Evolutionary conservation across 2,888 invertebrate species (phyloP).

Genomic region (Agrochola circellaris): DNA sequence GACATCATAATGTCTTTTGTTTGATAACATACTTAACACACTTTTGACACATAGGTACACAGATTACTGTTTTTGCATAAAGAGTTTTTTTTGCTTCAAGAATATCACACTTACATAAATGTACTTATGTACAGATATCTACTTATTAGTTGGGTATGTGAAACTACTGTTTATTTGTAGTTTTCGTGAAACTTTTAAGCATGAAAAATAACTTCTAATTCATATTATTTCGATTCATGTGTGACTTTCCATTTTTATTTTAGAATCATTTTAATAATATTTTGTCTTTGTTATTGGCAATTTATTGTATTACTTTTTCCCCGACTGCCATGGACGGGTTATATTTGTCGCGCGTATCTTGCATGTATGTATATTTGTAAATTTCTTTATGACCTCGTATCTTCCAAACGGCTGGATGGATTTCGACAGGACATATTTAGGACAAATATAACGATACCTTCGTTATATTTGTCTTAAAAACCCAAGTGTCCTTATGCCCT

Average conservation of each 20-base stretch:
- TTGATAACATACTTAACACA: slow-evolving; percentile 36
- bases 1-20: slow-evolving; percentile 40
- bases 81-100: neutral
- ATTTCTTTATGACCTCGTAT: too few relatives aligned
- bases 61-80: slow-evolving; percentile 20
- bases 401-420: too few relatives aligned
- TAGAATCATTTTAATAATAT: neutral
- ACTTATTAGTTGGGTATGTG: neutral
- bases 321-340: too few relatives aligned
- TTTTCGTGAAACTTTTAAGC: slow-evolving; percentile 1
- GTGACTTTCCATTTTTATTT: neutral
- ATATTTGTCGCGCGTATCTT: too few relatives aligned
- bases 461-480: too few relatives aligned
- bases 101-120: slow-evolving; percentile 17
- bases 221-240: neutral
- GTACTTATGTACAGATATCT: neutral
- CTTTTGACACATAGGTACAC: neutral
- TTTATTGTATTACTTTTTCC: neutral
- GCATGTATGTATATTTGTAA: too few relatives aligned
- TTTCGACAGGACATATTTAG: too few relatives aligned
- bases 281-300: neutral
- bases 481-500: too few relatives aligned
- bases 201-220: slow-evolving; percentile 4
- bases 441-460: too few relatives aligned
- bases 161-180: neutral